phyloP scores from a whole-genome alignment of 2,888 invertebrate species.

The Orthosia incerta region DNA sequence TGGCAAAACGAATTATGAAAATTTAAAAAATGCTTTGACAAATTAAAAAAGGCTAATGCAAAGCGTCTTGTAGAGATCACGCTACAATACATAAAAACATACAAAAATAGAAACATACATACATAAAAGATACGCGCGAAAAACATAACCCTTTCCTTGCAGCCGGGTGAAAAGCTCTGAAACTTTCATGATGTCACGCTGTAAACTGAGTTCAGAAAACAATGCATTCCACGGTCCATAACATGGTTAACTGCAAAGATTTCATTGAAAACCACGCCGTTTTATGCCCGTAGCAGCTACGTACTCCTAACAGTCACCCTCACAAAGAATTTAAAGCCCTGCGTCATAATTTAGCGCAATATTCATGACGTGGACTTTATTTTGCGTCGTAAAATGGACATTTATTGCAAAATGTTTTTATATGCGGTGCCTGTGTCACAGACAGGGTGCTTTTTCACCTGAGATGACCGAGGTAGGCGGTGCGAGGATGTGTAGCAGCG shows the following conservation, averaged over 20 bases:
- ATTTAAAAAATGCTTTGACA: too few relatives aligned
- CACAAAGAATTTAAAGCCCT: slow-evolving; percentile 43
- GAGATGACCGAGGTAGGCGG: slow-evolving; percentile 1
- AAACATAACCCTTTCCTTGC: too few relatives aligned
- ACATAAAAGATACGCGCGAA: too few relatives aligned
- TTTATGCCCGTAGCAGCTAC: slow-evolving; percentile 25
- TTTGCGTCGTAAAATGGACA: slow-evolving; percentile 47
- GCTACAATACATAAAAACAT: too few relatives aligned
- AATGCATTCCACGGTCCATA: background rate
- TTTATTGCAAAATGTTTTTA: slow-evolving; percentile 59
- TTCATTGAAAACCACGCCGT: slow-evolving; percentile 24
- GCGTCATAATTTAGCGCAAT: slow-evolving; percentile 44
- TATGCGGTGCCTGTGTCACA: slow-evolving; percentile 12
- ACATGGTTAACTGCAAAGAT: slow-evolving; percentile 6
- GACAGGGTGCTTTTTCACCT: background rate
- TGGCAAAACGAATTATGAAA: too few relatives aligned
- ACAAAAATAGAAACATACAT: too few relatives aligned
- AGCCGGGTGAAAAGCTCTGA: too few relatives aligned
- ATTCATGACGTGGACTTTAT: slow-evolving; percentile 51
- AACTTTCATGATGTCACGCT: background rate
- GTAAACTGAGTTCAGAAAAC: slow-evolving; percentile 10
- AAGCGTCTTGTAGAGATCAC: too few relatives aligned
- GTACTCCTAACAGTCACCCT: slow-evolving; percentile 26
- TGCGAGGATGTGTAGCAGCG: background rate
- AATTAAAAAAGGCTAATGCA: too few relatives aligned